phyloP scores from a whole-genome alignment of 1,140 invertebrate species.

The Euschistus heros region DNA sequence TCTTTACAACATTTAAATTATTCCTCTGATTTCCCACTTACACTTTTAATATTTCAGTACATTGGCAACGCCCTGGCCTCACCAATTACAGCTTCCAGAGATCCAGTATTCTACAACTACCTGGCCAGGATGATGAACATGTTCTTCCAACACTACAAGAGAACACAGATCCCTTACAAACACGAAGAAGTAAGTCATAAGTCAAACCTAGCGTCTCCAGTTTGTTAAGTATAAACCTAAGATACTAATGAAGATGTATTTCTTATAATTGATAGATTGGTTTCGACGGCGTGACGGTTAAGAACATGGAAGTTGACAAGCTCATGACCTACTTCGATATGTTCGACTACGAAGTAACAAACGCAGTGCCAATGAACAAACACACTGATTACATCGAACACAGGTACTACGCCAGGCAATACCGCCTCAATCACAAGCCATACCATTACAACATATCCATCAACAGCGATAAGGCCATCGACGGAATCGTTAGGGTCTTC shows the following conservation, averaged over 20 bases:
- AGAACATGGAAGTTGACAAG: slow-evolving; percentile 43
- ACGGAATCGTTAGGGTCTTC: slow-evolving; percentile 51
- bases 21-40: not conserved
- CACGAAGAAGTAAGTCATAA: slow-evolving; percentile 34
- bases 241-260: not conserved
- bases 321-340: slow-evolving; percentile 21
- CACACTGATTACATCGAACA: slow-evolving; percentile 49
- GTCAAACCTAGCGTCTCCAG: not conserved
- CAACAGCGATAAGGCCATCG: slow-evolving; percentile 41
- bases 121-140: slow-evolving; percentile 40
- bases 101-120: slow-evolving; percentile 43
- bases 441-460: slow-evolving; percentile 51
- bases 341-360: slow-evolving; percentile 17
- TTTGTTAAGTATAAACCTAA: not conserved
- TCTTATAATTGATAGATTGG: slow-evolving; percentile 36
- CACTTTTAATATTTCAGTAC: slow-evolving; percentile 26
- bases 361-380: slow-evolving; percentile 42
- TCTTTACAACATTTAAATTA: not conserved
- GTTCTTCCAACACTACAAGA: slow-evolving; percentile 42
- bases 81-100: slow-evolving; percentile 37
- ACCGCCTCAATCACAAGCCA: slow-evolving; percentile 47
- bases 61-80: slow-evolving; percentile 40
- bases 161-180: slow-evolving; percentile 44
- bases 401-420: slow-evolving; percentile 42
- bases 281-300: slow-evolving; percentile 50